Evolutionary conservation across 2,888 invertebrate genomes (phyloP).

Genomic region (Ceriagrion tenellum): DNA sequence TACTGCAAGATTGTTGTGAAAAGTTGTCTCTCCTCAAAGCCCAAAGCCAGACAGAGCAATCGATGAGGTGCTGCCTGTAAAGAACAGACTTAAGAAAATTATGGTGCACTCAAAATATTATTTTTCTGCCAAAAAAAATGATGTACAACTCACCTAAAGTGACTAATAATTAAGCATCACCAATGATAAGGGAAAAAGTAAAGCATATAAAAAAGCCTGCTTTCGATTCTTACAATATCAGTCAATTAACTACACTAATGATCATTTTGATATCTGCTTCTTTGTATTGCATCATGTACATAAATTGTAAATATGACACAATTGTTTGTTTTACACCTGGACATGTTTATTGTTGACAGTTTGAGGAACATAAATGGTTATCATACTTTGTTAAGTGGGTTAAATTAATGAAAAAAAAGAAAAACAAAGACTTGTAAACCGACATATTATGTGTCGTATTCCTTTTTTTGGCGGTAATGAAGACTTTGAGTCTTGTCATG

Average conservation of each 20-base stretch:
- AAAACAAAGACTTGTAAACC: conserved; percentile 68
- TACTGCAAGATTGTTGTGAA: conserved; percentile 64
- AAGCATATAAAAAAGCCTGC: conserved; percentile 71
- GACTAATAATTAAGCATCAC: conserved; percentile 64
- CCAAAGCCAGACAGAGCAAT: conserved; percentile 65
- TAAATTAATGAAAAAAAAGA: conserved; percentile 70
- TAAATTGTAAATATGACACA: conserved; percentile 73
- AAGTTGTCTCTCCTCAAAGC: conserved; percentile 67
- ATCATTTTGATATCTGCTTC: conserved; percentile 74
- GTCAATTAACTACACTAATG: conserved; percentile 73
- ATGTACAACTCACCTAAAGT: conserved; percentile 68
- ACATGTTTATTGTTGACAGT: conserved; percentile 74
- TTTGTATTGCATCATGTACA: conserved; percentile 74
- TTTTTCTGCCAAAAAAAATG: conserved; percentile 67
- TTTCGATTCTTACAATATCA: conserved; percentile 72
- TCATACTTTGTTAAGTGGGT: conserved; percentile 73
- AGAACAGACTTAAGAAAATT: conserved; percentile 61
- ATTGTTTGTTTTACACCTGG: conserved; percentile 74
- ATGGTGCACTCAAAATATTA: conserved; percentile 67
- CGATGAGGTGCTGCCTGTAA: conserved; percentile 63
- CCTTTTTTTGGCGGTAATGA: conserved; percentile 65
- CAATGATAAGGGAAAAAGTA: conserved; percentile 66
- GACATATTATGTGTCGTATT: conserved; percentile 60
- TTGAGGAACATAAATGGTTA: conserved; percentile 73
- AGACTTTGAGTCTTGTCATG: conserved; percentile 67